Evolutionary conservation across 2,113 vertebrate genomes (phyloP), one percentile per base, ranked within the genome.

Genomic region (Spheniscus mendiculus): DNA sequence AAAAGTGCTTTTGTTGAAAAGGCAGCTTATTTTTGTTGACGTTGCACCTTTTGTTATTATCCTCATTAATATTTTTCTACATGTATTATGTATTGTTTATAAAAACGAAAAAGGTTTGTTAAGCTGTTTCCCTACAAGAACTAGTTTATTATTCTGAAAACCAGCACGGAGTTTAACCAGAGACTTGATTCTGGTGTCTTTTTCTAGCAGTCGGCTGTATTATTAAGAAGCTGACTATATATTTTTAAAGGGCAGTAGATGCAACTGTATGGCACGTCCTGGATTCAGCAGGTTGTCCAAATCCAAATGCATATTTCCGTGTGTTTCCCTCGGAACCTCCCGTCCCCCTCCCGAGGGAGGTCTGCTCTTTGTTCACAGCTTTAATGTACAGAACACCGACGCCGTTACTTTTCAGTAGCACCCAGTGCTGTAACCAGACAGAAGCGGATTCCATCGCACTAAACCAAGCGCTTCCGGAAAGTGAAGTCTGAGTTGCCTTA

Each of bases 41-140:
- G 92, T 98, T 96, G 97, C 97, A 98, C 97, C 97, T 98, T 98
- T 97, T 78, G 97, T 97, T 98, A 91, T 97, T 96, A 72, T 84
- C 95, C 91, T 95, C 96, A 96, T 65, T 84, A 92, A 38, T 93
- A 93, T 95, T 98, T 98, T 98, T 97, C 95, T 98, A 97, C 95
- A n/a, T 97, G 76, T 97, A 96, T 96, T 84, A 81, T 55, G 85
- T 93, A 91, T 97, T 97, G 96, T 98, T 97, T 97, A 84, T 97
- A 97, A 85, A 89, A 70, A 88, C 2, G 59, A 94, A 34, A 65
- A 96, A 90, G 1, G 76, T 91, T 97, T 82, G 83, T 87, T 96
- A 55, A 59, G 61, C 49, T 61, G 86, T 70, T 89, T 93, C 81
- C 71, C 9, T 93, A 66, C 49, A 14, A 80, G 90, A 86, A 93